phyloP scores from a whole-genome alignment of 2,888 invertebrate species.

The Lasioglossum morio region DNA sequence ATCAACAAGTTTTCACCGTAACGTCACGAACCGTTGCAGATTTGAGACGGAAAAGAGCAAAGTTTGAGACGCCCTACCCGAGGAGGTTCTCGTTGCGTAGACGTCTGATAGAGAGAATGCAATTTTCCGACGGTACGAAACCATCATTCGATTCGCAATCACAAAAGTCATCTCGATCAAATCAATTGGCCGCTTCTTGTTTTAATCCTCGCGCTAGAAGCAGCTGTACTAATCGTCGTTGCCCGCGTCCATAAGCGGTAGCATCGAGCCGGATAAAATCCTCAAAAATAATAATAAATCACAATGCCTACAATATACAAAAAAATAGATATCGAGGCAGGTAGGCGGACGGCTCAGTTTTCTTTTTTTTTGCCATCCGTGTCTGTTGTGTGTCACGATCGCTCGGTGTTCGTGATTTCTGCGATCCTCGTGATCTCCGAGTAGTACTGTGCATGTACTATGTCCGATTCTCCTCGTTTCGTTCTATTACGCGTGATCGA shows the following conservation, averaged over 20 bases:
- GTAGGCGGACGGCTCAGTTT: not conserved
- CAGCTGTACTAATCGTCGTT: constrained; percentile 10
- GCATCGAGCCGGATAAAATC: constrained; percentile 20
- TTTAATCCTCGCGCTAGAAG: constrained; percentile 32
- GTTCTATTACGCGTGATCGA: not conserved
- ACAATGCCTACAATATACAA: not conserved
- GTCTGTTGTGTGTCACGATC: too few species aligned
- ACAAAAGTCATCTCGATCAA: constrained; percentile 54
- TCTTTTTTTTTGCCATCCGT: not conserved
- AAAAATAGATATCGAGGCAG: not conserved
- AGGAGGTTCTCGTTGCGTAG: constrained; percentile 80
- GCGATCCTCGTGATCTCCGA: not conserved
- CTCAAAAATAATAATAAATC: constrained; percentile 7
- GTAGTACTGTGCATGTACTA: too few species aligned
- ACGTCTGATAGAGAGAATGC: constrained; percentile 80
- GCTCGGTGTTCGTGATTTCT: too few species aligned
- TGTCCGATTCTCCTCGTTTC: not conserved
- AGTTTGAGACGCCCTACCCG: constrained; percentile 81
- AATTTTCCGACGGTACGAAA: constrained; percentile 81
- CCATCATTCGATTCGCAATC: constrained; percentile 65
- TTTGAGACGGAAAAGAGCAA: constrained; percentile 82
- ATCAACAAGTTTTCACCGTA: constrained; percentile 48
- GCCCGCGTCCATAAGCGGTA: not conserved
- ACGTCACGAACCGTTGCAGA: constrained; percentile 75
- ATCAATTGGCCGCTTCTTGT: constrained; percentile 15